A percentile compares a stretch with the other conserved stretches of the same genome.
Evolutionary conservation across 2,888 invertebrate species (phyloP).

Genomic region (Sarcophaga subvicina): DNA sequence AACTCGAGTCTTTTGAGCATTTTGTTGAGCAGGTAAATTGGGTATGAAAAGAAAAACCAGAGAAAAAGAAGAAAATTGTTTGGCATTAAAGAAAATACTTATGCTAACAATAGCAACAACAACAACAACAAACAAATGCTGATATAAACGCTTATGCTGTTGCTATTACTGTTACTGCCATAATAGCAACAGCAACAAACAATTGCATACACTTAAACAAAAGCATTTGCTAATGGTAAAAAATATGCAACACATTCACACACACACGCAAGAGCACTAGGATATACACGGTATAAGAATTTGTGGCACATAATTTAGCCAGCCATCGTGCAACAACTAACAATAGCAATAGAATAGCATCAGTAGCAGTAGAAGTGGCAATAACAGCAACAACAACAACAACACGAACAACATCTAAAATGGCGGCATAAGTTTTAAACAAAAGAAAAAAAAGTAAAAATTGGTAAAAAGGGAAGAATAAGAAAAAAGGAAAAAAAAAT

Average conservation of each 20-base stretch:
- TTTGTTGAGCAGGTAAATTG: background rate
- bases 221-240: constrained; percentile 40
- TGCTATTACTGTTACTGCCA: constrained; percentile 19
- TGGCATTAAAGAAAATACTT: constrained; percentile 40
- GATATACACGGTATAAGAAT: background rate
- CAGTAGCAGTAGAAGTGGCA: background rate
- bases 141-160: constrained; percentile 45
- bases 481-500: too few relatives aligned
- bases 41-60: background rate
- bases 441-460: background rate
- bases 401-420: background rate
- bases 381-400: background rate
- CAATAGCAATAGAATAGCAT: background rate
- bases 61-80: background rate
- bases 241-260: background rate
- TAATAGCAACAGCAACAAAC: background rate
- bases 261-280: background rate
- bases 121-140: background rate
- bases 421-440: background rate
- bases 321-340: constrained; percentile 3
- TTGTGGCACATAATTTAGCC: constrained; percentile 48
- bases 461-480: background rate
- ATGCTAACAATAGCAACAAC: constrained; percentile 11
- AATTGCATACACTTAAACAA: constrained; percentile 40
- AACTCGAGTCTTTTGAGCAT: background rate